Conservation (phyloP, 2,888 invertebrate genomes). For the Nomada fucata region DNA sequence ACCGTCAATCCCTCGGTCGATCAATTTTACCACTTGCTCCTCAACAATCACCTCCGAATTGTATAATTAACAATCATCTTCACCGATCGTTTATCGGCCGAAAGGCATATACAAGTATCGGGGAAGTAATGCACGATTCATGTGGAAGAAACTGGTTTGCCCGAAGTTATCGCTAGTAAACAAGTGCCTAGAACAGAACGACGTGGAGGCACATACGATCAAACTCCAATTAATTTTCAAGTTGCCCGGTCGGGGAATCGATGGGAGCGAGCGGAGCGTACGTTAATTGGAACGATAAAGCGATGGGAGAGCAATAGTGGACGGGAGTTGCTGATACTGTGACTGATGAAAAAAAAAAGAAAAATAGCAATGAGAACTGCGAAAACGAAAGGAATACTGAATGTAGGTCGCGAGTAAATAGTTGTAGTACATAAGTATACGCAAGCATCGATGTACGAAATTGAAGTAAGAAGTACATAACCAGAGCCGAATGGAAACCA, state of each 20-base stretch:
- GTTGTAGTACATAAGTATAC: not conserved
- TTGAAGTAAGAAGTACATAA: no score
- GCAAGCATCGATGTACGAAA: not conserved
- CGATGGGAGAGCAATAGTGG: not conserved
- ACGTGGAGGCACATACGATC: not conserved
- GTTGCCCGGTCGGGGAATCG: not conserved
- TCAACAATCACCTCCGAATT: not conserved
- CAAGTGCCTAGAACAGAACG: not conserved
- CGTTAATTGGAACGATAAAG: not conserved
- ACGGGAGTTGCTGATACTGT: no score
- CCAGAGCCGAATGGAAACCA: not conserved
- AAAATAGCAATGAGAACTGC: not conserved
- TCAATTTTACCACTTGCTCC: no score
- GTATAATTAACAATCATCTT: not conserved
- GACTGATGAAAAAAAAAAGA: not conserved
- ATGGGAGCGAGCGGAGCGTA: no score
- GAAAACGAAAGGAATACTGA: not conserved
- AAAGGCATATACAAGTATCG: not conserved
- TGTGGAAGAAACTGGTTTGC: not conserved
- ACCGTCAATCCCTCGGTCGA: no score
- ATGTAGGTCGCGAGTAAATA: not conserved
- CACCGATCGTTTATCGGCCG: not conserved
- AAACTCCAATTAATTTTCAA: conserved; percentile 16
- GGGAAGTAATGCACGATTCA: not conserved
- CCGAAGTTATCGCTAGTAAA: not conserved